Conservation (phyloP, 2,797 vertebrate species). For the Neosalanx taihuensis region DNA sequence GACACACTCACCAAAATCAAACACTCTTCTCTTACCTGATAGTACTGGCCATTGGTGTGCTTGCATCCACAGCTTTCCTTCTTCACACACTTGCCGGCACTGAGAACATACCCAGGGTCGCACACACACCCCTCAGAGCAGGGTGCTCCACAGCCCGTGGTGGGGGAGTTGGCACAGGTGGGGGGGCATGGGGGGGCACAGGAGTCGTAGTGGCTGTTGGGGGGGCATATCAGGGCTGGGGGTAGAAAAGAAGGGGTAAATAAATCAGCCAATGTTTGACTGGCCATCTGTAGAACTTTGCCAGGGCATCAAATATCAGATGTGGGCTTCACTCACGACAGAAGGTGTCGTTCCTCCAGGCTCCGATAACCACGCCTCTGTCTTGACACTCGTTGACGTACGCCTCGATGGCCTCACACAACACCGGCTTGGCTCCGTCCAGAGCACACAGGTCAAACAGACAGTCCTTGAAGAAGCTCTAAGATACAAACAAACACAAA, state of each 20-base stretch:
- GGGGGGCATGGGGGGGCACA: slow-evolving; percentile 72
- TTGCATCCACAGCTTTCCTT: slow-evolving; percentile 62
- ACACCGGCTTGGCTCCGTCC: slow-evolving; percentile 61
- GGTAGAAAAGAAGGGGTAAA: background rate
- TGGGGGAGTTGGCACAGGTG: slow-evolving; percentile 57
- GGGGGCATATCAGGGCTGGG: slow-evolving; percentile 62
- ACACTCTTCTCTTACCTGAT: slow-evolving; percentile 47
- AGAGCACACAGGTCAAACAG: slow-evolving; percentile 75
- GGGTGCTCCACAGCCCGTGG: slow-evolving; percentile 49
- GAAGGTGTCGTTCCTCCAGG: slow-evolving; percentile 74
- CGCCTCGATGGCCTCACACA: slow-evolving; percentile 76
- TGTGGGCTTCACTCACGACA: slow-evolving; percentile 58
- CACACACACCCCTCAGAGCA: slow-evolving; percentile 74
- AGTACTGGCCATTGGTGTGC: slow-evolving; percentile 64
- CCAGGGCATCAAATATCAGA: too few species aligned
- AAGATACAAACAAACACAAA: background rate
- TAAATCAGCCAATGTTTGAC: background rate
- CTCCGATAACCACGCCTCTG: slow-evolving; percentile 61
- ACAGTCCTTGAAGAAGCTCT: slow-evolving; percentile 73
- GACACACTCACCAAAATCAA: background rate
- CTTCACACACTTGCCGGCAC: slow-evolving; percentile 66
- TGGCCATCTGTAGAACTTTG: background rate
- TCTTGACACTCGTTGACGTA: slow-evolving; percentile 76
- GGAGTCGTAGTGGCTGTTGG: slow-evolving; percentile 73
- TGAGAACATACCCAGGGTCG: slow-evolving; percentile 68